phyloP scores from a whole-genome alignment of 2,797 vertebrate species.

The Acanthurus leucopareius region DNA sequence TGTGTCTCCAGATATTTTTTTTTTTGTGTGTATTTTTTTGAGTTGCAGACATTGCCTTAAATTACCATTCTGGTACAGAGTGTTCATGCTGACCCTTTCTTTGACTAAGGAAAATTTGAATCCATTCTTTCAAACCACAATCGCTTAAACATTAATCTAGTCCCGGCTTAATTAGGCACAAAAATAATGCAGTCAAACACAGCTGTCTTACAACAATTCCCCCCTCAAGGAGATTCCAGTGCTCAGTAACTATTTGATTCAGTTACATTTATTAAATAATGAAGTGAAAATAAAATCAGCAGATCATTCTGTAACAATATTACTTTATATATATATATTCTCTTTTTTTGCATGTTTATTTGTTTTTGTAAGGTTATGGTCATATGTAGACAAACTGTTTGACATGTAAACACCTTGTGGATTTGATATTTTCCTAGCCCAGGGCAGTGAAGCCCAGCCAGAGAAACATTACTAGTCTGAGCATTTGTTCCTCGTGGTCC shows the following conservation, averaged over 20 bases:
- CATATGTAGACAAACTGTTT: background rate
- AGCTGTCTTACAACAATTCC: no score
- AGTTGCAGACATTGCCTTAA: background rate
- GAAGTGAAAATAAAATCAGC: no score
- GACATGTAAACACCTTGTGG: background rate
- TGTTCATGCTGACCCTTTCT: background rate
- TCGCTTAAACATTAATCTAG: background rate
- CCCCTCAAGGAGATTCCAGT: no score
- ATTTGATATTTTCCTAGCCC: background rate
- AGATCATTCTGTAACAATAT: no score
- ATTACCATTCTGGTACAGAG: background rate
- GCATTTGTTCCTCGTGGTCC: constrained; percentile 44
- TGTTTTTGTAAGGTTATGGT: background rate
- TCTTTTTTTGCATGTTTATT: no score
- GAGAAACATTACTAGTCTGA: constrained; percentile 37
- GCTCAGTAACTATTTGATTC: no score
- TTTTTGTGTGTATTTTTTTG: background rate
- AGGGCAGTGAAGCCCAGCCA: constrained; percentile 1
- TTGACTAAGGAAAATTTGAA: background rate
- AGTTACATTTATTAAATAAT: no score
- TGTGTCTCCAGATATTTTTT: background rate
- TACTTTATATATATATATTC: no score
- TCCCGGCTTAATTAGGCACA: background rate
- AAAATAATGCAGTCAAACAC: no score
- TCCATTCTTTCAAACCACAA: background rate